Conservation (phyloP, 2,888 invertebrate species). For the Octodonta nipae region DNA sequence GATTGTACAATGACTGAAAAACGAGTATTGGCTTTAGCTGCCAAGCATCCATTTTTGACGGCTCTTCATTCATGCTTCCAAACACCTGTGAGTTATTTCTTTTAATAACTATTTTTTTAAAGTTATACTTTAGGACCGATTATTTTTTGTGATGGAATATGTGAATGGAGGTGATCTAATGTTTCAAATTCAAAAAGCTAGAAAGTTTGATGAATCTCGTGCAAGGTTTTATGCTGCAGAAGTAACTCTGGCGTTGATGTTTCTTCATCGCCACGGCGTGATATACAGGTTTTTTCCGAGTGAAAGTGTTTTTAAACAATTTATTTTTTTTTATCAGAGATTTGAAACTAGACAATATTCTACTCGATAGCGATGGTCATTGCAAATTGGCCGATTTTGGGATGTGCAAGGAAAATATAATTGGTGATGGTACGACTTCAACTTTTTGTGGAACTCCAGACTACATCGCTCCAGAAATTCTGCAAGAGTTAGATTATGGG, state of each 20-base stretch:
- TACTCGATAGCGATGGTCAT: slow-evolving; percentile 90
- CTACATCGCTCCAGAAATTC: slow-evolving; percentile 87
- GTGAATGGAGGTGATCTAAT: slow-evolving; percentile 97
- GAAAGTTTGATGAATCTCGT: slow-evolving; percentile 92
- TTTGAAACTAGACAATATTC: slow-evolving; percentile 94
- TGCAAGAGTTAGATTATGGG: slow-evolving; percentile 53
- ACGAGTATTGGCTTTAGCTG: slow-evolving; percentile 89
- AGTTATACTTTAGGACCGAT: too few relatives aligned
- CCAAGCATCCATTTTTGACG: slow-evolving; percentile 93
- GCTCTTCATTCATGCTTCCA: slow-evolving; percentile 96
- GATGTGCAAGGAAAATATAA: slow-evolving; percentile 84
- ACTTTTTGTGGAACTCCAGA: slow-evolving; percentile 99
- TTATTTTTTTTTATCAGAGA: too few relatives aligned
- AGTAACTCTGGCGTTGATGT: slow-evolving; percentile 92
- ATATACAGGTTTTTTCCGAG: too few relatives aligned
- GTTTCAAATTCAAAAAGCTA: slow-evolving; percentile 97
- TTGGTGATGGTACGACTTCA: slow-evolving; percentile 76
- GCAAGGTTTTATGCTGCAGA: slow-evolving; percentile 97
- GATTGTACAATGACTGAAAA: slow-evolving; percentile 99
- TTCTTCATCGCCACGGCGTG: slow-evolving; percentile 91
- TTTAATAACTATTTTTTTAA: not conserved
- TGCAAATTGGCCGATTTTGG: slow-evolving; percentile 92
- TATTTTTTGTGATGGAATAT: slow-evolving; percentile 99
- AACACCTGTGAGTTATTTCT: slow-evolving; percentile 49
- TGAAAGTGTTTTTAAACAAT: too few relatives aligned